Conservation (phyloP, 2,113 vertebrate genomes). For the Ciconia maguari region DNA sequence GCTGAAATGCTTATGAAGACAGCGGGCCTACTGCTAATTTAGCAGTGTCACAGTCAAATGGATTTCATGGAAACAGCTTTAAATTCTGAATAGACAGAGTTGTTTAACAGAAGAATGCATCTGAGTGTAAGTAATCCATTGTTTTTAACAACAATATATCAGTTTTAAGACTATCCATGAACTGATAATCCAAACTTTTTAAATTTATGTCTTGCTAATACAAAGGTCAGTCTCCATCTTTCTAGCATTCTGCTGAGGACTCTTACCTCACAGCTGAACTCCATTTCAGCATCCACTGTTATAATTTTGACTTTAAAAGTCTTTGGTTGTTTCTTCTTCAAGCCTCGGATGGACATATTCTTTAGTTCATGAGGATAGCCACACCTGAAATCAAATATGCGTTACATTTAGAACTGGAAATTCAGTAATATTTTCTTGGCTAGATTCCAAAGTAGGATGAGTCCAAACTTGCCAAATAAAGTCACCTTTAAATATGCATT, state of each 20-base stretch:
- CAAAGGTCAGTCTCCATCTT: neutral
- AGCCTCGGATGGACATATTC: slow-evolving; percentile 87
- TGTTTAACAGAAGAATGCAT: neutral
- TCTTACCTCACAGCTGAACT: slow-evolving; percentile 91
- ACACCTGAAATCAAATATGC: slow-evolving; percentile 25
- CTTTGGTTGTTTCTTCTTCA: slow-evolving; percentile 92
- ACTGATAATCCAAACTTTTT: neutral
- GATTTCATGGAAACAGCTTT: neutral
- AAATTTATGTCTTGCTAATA: neutral
- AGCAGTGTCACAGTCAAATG: neutral
- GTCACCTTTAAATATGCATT: neutral
- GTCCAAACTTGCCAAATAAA: neutral
- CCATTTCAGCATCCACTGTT: slow-evolving; percentile 93
- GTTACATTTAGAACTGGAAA: neutral
- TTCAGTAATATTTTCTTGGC: neutral
- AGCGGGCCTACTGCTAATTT: neutral
- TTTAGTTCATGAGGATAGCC: neutral
- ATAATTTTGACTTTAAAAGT: slow-evolving; percentile 92
- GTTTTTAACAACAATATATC: neutral
- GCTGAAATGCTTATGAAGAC: neutral
- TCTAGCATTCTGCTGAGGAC: neutral
- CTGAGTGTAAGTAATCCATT: neutral
- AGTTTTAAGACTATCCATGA: neutral
- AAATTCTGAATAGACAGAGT: neutral
- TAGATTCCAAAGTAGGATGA: neutral